Conservation (phyloP, 2,113 vertebrate genomes). For the Clupea harengus region DNA sequence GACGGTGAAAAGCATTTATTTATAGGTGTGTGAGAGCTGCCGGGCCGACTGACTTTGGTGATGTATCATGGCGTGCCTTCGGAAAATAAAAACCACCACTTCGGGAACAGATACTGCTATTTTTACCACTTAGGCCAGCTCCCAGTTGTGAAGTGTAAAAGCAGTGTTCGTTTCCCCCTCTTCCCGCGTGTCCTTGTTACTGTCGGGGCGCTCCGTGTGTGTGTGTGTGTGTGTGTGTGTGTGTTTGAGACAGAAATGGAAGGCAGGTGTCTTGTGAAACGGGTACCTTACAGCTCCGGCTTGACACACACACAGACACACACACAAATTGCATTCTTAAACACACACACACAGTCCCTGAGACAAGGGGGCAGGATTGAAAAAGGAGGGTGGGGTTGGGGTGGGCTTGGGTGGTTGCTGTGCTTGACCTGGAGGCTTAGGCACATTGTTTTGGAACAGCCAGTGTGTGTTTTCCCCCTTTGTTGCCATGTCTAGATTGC, state of each 20-base stretch:
- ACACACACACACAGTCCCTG: neutral
- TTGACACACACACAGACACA: slow-evolving; percentile 3
- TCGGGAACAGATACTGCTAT: slow-evolving; percentile 53
- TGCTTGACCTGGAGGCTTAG: neutral
- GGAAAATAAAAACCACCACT: slow-evolving; percentile 58
- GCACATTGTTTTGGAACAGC: neutral
- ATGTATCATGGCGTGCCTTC: slow-evolving; percentile 63
- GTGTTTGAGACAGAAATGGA: slow-evolving; percentile 37
- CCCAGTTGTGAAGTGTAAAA: slow-evolving; percentile 58
- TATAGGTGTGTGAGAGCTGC: slow-evolving; percentile 69
- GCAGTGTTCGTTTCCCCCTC: slow-evolving; percentile 36
- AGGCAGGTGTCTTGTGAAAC: slow-evolving; percentile 52
- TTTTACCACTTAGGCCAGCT: slow-evolving; percentile 60
- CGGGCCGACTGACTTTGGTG: slow-evolving; percentile 55
- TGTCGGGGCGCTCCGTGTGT: slow-evolving; percentile 25
- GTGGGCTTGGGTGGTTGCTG: neutral
- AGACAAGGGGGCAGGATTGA: neutral
- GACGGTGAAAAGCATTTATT: slow-evolving; percentile 69
- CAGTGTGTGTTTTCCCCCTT: neutral
- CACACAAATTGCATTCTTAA: neutral
- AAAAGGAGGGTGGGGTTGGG: neutral
- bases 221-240: neutral
- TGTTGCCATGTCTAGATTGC: neutral
- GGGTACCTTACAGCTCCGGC: slow-evolving; percentile 7
- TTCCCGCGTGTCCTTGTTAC: slow-evolving; percentile 46